Conservation (phyloP, 2,888 invertebrate species). For the Drosophila tripunctata region DNA sequence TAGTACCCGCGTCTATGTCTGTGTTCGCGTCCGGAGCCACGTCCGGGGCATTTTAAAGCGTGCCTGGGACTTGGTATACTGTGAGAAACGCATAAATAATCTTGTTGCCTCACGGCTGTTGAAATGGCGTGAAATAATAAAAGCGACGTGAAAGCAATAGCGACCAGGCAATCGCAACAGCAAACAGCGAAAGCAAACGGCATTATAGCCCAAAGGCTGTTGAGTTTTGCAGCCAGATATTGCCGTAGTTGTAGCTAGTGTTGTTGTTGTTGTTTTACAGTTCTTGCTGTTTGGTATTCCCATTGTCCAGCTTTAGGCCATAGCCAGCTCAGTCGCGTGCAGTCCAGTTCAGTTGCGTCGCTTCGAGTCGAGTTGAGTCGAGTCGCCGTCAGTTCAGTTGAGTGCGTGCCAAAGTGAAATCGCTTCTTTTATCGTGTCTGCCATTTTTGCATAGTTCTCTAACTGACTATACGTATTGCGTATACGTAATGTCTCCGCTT, state of each 20-base stretch:
- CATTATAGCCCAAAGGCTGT: conserved; percentile 47
- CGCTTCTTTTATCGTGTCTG: conserved; percentile 52
- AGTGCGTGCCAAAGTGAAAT: conserved; percentile 37
- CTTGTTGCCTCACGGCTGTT: conserved; percentile 79
- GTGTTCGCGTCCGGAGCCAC: conserved; percentile 9
- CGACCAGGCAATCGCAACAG: conserved; percentile 52
- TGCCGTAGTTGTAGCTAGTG: conserved; percentile 24
- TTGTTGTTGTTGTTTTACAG: conserved; percentile 29
- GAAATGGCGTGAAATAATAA: conserved; percentile 80
- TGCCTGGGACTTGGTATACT: conserved; percentile 49
- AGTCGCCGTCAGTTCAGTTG: conserved; percentile 12
- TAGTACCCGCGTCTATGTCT: conserved; percentile 14
- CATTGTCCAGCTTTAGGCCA: conserved; percentile 55
- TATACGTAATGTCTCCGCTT: conserved; percentile 42
- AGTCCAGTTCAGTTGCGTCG: conserved; percentile 4
- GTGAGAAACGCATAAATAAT: conserved; percentile 74
- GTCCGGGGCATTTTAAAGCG: conserved; percentile 62
- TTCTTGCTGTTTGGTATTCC: conserved; percentile 42
- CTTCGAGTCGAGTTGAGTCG: conserved; percentile 11
- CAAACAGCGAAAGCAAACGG: conserved; percentile 18
- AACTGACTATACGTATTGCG: conserved; percentile 51
- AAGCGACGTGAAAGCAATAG: conserved; percentile 76
- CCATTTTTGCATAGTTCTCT: conserved; percentile 57
- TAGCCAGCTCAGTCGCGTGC: too few species aligned
- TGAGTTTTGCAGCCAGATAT: conserved; percentile 40